Evolutionary conservation across 2,797 vertebrate genomes (phyloP).

Genomic region (Pangasius sanitwongsei): DNA sequence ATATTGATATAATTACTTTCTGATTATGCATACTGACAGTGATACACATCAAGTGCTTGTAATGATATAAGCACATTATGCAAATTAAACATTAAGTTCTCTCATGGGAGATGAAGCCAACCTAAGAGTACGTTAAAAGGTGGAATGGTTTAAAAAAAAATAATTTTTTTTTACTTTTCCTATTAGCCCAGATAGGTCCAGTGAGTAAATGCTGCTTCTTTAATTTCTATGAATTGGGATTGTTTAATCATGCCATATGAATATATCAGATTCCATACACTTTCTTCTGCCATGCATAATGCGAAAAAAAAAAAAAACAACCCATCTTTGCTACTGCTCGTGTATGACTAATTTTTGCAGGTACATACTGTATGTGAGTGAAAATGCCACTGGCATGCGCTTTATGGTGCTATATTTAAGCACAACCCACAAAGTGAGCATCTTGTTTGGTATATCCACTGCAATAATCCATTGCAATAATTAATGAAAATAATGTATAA

Average conservation of each 20-base stretch:
- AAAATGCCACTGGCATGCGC: neutral
- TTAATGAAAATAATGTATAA: slow-evolving; percentile 35
- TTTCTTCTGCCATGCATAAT: no score
- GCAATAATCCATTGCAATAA: neutral
- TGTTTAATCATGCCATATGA: neutral
- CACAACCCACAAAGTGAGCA: slow-evolving; percentile 40
- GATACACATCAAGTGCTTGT: neutral
- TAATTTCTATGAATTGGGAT: neutral
- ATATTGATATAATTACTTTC: neutral
- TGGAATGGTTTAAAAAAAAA: neutral
- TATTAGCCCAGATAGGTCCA: neutral
- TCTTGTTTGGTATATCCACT: slow-evolving; percentile 35
- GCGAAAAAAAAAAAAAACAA: no score
- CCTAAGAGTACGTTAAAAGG: neutral
- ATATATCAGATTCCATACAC: neutral
- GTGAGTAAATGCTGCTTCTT: neutral
- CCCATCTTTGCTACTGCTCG: neutral
- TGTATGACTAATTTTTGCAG: slow-evolving; percentile 9
- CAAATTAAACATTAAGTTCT: slow-evolving; percentile 19
- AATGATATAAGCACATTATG: slow-evolving; percentile 24
- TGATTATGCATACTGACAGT: neutral
- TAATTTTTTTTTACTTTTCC: neutral
- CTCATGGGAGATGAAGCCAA: neutral
- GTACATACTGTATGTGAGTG: neutral
- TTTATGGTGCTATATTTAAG: slow-evolving; percentile 29